phyloP scores from a whole-genome alignment of 2,113 vertebrate species.

The Glareola pratincola region DNA sequence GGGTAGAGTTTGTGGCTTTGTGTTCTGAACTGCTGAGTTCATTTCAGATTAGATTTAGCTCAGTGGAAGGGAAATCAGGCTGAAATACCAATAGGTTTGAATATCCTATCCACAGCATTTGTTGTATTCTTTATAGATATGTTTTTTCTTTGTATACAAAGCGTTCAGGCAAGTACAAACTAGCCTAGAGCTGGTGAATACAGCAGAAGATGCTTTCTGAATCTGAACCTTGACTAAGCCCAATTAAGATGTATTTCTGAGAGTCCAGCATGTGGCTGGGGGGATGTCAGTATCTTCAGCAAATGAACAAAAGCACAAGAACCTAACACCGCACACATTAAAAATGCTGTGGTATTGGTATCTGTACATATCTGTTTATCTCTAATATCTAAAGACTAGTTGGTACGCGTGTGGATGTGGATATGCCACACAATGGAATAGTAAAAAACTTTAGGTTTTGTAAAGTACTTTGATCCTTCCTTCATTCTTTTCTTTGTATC shows the following conservation, averaged over 20 bases:
- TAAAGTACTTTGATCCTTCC: slow-evolving; percentile 20
- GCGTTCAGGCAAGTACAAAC: background rate
- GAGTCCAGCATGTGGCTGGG: background rate
- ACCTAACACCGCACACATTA: background rate
- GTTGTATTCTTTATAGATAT: background rate
- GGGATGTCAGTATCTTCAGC: background rate
- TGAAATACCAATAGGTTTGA: background rate
- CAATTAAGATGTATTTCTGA: background rate
- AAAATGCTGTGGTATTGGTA: background rate
- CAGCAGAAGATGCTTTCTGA: background rate
- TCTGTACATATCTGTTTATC: background rate
- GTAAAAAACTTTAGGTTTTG: background rate
- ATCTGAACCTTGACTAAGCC: background rate
- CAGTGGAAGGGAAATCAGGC: background rate
- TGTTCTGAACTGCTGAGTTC: background rate
- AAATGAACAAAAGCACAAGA: background rate
- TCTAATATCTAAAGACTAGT: background rate
- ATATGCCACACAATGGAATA: background rate
- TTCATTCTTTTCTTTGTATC: slow-evolving; percentile 47
- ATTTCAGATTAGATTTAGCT: background rate
- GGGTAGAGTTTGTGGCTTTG: background rate
- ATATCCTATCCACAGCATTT: background rate
- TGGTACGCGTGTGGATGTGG: background rate
- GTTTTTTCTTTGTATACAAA: background rate
- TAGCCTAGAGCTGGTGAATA: background rate